phyloP scores from a whole-genome alignment of 2,113 vertebrate species.

The Orycteropus afer region DNA sequence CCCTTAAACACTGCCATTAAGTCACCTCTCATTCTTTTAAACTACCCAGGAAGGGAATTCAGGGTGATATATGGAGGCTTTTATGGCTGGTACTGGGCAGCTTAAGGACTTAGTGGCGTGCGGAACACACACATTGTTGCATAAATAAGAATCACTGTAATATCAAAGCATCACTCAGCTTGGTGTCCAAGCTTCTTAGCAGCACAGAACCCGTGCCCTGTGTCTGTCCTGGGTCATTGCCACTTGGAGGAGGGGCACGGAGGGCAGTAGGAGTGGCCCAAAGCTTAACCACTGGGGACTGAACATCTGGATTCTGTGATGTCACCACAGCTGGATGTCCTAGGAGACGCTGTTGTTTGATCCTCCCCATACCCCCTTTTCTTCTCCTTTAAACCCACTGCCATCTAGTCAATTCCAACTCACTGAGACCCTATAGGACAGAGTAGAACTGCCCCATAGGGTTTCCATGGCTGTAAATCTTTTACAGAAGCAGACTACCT shows the following conservation, averaged over 20 bases:
- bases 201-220: not conserved
- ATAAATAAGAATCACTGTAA: constrained; percentile 44
- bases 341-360: no score
- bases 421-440: no score
- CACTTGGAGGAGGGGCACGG: fast-evolving
- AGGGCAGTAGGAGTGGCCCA: not conserved
- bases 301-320: fast-evolving
- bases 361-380: fast-evolving
- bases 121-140: constrained; percentile 22
- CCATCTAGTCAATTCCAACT: no score
- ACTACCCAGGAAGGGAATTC: constrained; percentile 70
- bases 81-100: constrained; percentile 67
- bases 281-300: not conserved
- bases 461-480: no score
- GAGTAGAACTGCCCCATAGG: no score
- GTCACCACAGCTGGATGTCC: not conserved
- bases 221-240: fast-evolving
- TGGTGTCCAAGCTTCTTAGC: fast-evolving
- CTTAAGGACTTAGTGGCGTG: constrained; percentile 36
- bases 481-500: no score
- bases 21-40: constrained; percentile 74
- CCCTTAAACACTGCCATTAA: constrained; percentile 75
- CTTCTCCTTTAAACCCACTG: no score
- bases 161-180: constrained; percentile 39
- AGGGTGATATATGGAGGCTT: constrained; percentile 69